Evolutionary conservation across 2,888 invertebrate species (phyloP).

Genomic region (Cantharis nigra): DNA sequence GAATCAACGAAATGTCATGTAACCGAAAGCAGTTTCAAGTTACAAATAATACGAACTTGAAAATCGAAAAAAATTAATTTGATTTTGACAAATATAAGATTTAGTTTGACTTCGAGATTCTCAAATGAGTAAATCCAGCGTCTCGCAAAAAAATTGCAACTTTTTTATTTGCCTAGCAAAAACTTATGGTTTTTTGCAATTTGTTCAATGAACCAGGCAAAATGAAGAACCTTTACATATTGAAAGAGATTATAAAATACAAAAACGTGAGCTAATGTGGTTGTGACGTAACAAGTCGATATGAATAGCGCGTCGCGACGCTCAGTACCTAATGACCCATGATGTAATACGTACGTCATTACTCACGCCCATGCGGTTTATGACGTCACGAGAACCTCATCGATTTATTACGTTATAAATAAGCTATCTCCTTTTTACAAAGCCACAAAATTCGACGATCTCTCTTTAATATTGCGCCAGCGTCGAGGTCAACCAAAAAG

Average conservation of each 20-base stretch:
- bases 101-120: background rate
- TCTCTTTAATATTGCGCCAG: conserved; percentile 36
- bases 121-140: background rate
- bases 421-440: conserved; percentile 31
- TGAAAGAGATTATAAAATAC: conserved; percentile 16
- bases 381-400: conserved; percentile 45
- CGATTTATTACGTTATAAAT: conserved; percentile 44
- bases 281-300: conserved; percentile 44
- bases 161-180: background rate
- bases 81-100: background rate
- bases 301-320: conserved; percentile 45
- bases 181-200: background rate
- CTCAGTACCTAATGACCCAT: conserved; percentile 38
- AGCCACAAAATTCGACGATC: conserved; percentile 13
- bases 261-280: conserved; percentile 29
- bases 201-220: background rate
- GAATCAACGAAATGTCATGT: background rate
- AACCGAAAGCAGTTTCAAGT: background rate
- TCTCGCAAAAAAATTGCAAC: background rate
- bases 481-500: conserved; percentile 47
- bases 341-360: conserved; percentile 46
- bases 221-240: background rate
- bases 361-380: conserved; percentile 38
- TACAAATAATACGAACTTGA: background rate
- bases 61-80: background rate